Evolutionary conservation across 92 coral and sea anemone genomes (phyloP), one percentile per base, ranked within the genome.

Genomic region (Epizoanthus stellaris): DNA sequence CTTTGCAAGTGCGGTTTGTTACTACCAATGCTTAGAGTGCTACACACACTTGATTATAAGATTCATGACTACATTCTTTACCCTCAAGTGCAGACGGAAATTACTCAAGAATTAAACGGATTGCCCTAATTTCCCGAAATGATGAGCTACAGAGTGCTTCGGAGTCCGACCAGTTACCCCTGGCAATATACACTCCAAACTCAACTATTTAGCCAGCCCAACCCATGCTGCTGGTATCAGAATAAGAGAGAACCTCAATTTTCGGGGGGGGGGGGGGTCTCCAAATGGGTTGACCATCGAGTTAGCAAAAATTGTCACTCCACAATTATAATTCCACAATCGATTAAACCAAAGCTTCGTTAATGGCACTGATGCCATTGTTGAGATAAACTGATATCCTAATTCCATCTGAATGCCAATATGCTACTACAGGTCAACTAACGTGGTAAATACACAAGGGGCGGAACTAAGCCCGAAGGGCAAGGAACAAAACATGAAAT

Each of bases 71-170:
- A 19, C 67, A 62, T 4, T 62, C 56, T 30, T 30, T 23, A 0
- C 43, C 61, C 39, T 7, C 82, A n/a, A 66, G 15, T 9, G 5
- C 45, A 16, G 40, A 58, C 4, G 45, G 7, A 20, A 56, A 52
- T n/a, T 36, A 75, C 23, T 49, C 25, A 0, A 80, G 45, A 39
- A 80, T 23, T 13, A 59, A 23, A 13, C 85, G 40, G 7, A 80
- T 85, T 42, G 82, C 82, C 42, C 88, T 73, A 75, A 85, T 85
- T 74, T 85, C 88, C 57, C 88, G 42, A 77, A 85, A 74, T 53
- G 83, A 73, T 38, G 82, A 85, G 58, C 88, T 85, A 45, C 88
- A 85, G 5, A 85, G 82, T 47, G 88, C 72, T 66, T 85, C 75
- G 56, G 36, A 75, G 16, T 81, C 88, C 52, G 52, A 85, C 88